A percentile compares a stretch with the other conserved stretches of the same genome.
Conservation (phyloP, 1,140 invertebrate genomes). For the Aphelenchoides besseyi region DNA sequence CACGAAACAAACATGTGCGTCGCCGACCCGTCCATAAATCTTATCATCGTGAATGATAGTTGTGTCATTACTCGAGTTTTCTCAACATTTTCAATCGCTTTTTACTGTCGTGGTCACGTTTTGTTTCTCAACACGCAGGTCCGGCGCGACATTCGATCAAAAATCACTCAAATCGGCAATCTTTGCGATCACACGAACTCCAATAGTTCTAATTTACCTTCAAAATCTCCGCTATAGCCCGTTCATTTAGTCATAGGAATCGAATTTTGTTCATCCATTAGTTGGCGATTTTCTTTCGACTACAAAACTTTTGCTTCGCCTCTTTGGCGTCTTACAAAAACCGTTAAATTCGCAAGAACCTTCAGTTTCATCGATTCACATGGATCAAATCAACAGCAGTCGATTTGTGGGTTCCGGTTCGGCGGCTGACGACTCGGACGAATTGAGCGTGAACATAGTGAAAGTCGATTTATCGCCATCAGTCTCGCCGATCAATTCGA, state of each 20-base stretch:
- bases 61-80: background rate
- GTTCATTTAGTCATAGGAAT: no score
- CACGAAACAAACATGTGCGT: background rate
- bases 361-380: background rate
- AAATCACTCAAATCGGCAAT: background rate
- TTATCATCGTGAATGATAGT: background rate
- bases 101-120: background rate
- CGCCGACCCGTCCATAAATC: background rate
- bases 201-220: no score
- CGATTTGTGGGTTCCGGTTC: slow-evolving; percentile 3
- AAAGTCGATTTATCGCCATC: background rate
- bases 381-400: slow-evolving; percentile 20
- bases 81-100: background rate
- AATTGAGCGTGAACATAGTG: slow-evolving; percentile 17
- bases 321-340: no score
- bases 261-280: no score
- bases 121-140: background rate
- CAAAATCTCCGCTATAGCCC: no score
- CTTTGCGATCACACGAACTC: no score
- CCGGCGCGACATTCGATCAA: background rate
- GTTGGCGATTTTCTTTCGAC: no score
- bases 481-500: background rate
- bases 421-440: slow-evolving; percentile 1
- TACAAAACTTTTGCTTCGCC: no score
- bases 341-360: no score